Conservation (phyloP, 1,140 invertebrate genomes). For the Bombus huntii region DNA sequence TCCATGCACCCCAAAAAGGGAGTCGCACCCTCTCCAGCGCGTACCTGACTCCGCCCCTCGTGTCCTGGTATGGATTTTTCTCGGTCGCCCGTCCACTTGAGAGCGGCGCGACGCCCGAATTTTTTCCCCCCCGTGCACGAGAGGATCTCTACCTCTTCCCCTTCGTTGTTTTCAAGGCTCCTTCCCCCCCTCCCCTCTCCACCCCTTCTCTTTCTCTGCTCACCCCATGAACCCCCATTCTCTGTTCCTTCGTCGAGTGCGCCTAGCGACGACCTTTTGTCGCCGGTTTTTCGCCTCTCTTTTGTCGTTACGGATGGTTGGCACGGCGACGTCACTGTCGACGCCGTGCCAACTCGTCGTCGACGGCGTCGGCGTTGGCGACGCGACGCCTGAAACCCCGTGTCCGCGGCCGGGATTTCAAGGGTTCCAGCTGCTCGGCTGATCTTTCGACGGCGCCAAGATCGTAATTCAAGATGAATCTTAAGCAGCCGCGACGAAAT, state of each 20-base stretch:
- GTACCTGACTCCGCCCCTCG: slow-evolving; percentile 66
- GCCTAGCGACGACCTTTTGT: slow-evolving; percentile 65
- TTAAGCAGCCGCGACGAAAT: slow-evolving; percentile 51
- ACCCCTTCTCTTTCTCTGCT: neutral
- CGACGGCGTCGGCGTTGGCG: slow-evolving; percentile 15
- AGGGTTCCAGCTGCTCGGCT: slow-evolving; percentile 54
- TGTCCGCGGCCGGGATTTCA: slow-evolving; percentile 36
- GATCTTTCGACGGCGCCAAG: slow-evolving; percentile 50
- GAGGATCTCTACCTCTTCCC: slow-evolving; percentile 3
- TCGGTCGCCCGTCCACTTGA: slow-evolving; percentile 72
- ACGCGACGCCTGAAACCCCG: slow-evolving; percentile 36
- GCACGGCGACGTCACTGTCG: slow-evolving; percentile 47
- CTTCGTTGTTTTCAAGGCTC: neutral
- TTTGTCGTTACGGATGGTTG: slow-evolving; percentile 49
- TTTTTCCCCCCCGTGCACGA: slow-evolving; percentile 58
- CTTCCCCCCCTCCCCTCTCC: neutral
- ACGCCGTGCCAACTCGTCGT: slow-evolving; percentile 9
- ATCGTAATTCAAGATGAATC: slow-evolving; percentile 52
- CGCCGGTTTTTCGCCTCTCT: slow-evolving; percentile 62
- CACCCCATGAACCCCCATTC: neutral
- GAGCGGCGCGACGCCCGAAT: slow-evolving; percentile 78
- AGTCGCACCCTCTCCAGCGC: slow-evolving; percentile 61
- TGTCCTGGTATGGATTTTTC: slow-evolving; percentile 71
- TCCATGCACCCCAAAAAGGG: slow-evolving; percentile 70
- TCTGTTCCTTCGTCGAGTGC: slow-evolving; percentile 52